Base-by-base conservation (phyloP, 2,888 invertebrate species). In the Punctoribates punctum region DNA sequence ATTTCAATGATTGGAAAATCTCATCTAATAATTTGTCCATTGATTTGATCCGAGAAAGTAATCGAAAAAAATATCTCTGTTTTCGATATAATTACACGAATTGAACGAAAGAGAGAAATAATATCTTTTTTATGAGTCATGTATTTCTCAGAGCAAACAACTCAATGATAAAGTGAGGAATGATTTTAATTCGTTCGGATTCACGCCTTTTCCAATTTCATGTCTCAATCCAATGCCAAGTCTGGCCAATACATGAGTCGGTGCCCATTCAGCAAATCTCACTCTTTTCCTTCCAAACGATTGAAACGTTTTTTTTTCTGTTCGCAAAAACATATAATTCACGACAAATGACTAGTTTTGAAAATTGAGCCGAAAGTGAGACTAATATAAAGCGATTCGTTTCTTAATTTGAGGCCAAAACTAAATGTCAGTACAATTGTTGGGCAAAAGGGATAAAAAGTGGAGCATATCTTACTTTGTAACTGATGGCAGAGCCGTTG, bases 171-270 rank as follows among this genome's bases (percentile, higher is more conserved):
- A 51, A 51, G 20, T 51, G 51, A 51, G 51, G 51, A 51, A 51
- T 51, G 51, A 51, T 51, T 51, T 51, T 51, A 51, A 51, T 51
- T 51, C 20, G 51, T 20, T 51, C 51, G 20, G 51, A 51, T 51
- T 20, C 51, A n/a, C 17, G 51, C 51, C 34, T 34, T 34, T 34
- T 34, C 51, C 51, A 51, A 51, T 51, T 51, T 51, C 20, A 15
- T 51, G 20, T 20, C 51, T 51, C 51, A 51, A n/a, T 20, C 34
- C 34, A 8, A 11, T 20, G 17, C 51, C 11, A 51, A 51, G 20
- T 51, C 51, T 51, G 51, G 51, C 20, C 51, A 34, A 34, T 34
- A 34, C 34, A 34, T 8, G 34, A 34, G 34, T 34, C 34, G 3
- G 34, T 34, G 34, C 34, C 8, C 34, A 34, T 8, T 34, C 34